Conservation (phyloP, 2,797 vertebrate species). For the Buphagus erythrorhynchus region DNA sequence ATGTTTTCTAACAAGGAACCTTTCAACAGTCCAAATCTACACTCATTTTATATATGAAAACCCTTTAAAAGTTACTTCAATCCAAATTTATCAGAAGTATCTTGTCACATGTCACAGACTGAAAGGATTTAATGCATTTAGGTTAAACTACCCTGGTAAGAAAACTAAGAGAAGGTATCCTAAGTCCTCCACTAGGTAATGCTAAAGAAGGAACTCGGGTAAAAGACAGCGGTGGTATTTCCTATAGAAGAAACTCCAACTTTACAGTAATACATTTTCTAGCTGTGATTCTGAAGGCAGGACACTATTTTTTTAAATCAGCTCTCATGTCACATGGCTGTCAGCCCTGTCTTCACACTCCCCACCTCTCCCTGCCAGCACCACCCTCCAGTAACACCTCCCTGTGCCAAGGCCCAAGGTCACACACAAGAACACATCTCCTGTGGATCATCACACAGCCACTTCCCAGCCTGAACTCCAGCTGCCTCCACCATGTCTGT, state of each 20-base stretch:
- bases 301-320: background rate
- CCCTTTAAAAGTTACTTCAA: background rate
- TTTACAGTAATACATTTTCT: background rate
- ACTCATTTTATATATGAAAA: background rate
- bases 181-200: background rate
- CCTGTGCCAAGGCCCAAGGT: background rate
- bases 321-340: background rate
- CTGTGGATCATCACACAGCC: background rate
- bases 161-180: background rate
- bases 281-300: background rate
- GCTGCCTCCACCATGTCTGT: background rate
- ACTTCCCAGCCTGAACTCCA: background rate
- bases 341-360: rapidly evolving
- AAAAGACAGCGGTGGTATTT: background rate
- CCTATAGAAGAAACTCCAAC: background rate
- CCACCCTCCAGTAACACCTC: background rate
- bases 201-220: background rate
- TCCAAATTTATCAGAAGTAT: background rate
- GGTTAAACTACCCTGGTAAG: background rate
- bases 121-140: background rate
- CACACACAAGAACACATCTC: background rate
- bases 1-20: background rate
- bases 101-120: background rate
- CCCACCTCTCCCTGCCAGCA: background rate
- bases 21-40: background rate